Base-by-base conservation (phyloP, 2,113 vertebrate species). In the Pagrus major region DNA sequence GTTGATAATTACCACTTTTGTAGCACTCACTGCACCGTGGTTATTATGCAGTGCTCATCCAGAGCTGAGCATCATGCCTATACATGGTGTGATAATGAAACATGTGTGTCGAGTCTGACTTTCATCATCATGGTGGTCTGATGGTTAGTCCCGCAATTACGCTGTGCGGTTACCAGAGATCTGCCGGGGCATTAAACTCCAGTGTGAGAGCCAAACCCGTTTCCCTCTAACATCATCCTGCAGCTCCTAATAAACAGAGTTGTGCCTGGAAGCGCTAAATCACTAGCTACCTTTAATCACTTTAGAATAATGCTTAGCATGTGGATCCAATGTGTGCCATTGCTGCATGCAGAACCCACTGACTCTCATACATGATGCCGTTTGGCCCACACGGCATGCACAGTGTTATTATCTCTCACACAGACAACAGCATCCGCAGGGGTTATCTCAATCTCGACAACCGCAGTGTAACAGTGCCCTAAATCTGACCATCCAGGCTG, bases 61-160 rank as follows among this genome's bases (percentile, higher is more conserved):
- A 80, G 73, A 74, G 61, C 54, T 3, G 60, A 84, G 77, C 81
- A 71, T 86, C 86, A 25, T 85, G 81, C 81, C 76, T 89, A 71
- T 88, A 86, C 88, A 88, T 49, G 81, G 77, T 20, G 65, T 81
- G 84, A 90, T 91, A 92, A 89, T 83, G 79, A 86, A 88, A 86
- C 86, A 87, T 81, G 84, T 93, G 90, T 83, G 86, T 71, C 14
- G 64, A 83, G 76, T 46, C 71, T 54, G 68, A 84, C 92, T 91
- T 93, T 92, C 88, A 91, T 93, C 91, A 89, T 83, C 82, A 47
- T 49, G 93, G 92, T 91, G 92, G 93, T 93, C 93, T 93, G 86
- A 91, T 68, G 79, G 83, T 91, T 87, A 80, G 80, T 78, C 81
- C 83, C 89, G 71, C 91, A 91, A 92, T 92, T 92, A 90, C 68